These are phyloP conservation scores for Drosophila parvula DNA, from an alignment of 1,140 invertebrate genomes.

Conservation along the genomic window DNA sequence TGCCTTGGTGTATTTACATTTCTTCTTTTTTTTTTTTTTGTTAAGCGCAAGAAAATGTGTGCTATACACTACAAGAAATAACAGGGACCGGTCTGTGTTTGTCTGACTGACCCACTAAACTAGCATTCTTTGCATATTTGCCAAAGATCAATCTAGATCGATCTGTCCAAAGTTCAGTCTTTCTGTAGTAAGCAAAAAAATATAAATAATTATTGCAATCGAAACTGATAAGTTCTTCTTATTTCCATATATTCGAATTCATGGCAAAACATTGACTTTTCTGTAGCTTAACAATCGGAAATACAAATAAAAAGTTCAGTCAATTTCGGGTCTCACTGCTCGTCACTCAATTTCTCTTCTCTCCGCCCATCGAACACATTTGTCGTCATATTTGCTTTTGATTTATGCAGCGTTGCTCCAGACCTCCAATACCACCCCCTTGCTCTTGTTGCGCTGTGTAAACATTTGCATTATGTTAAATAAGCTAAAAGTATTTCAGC, in stretches of 20 bases:
- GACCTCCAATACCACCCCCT: constrained; percentile 3
- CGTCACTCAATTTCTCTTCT: constrained; percentile 4
- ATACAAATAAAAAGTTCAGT: constrained; percentile 2
- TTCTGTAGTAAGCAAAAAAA: too few relatives aligned
- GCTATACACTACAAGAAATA: constrained; percentile 56
- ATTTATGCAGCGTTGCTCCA: constrained; percentile 64
- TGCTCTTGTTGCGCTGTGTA: constrained; percentile 16
- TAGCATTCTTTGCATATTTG: constrained; percentile 36
- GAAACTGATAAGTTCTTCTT: background rate
- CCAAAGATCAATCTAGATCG: too few relatives aligned
- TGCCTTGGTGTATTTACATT: constrained; percentile 61
- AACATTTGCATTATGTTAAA: constrained; percentile 71
- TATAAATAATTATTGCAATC: background rate
- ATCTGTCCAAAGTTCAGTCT: too few relatives aligned
- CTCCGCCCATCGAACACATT: constrained; percentile 34
- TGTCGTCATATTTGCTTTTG: constrained; percentile 64
- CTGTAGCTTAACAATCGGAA: background rate
- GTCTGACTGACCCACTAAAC: constrained; percentile 27
- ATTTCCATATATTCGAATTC: background rate
- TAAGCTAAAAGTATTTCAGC: constrained; percentile 57
- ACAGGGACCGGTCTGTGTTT: constrained; percentile 13
- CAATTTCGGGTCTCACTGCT: constrained; percentile 4
- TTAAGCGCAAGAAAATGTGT: constrained; percentile 49
- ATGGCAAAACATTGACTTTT: constrained; percentile 5
- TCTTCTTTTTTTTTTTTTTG: constrained; percentile 34